A percentile compares a stretch with the other conserved stretches of the same genome.
phyloP scores from a whole-genome alignment of 1,140 invertebrate genomes.

The Drosophila lacteicornis region DNA sequence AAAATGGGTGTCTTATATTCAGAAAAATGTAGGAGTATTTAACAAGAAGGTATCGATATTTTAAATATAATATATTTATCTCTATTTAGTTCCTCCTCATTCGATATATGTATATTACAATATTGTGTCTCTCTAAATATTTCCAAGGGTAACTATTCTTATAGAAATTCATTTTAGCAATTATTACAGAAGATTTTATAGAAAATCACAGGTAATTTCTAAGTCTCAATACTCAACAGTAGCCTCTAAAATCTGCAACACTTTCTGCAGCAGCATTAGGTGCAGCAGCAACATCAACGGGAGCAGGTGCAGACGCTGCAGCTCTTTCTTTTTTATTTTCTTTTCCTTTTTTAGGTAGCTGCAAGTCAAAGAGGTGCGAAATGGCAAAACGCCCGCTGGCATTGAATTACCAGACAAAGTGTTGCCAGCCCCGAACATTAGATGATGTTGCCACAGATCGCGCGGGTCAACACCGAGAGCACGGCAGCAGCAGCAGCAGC shows the following conservation, averaged over 20 bases:
- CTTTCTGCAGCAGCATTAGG: conserved; percentile 35
- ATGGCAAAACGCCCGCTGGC: conserved; percentile 79
- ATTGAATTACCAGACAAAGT: conserved; percentile 82
- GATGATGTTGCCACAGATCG: conserved; percentile 70
- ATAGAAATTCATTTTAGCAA: not conserved
- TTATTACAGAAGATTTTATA: too few species aligned
- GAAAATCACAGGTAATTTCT: not conserved
- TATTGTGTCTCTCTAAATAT: not conserved
- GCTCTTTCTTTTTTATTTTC: conserved; percentile 12
- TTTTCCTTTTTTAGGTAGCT: conserved; percentile 59
- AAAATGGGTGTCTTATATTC: not conserved
- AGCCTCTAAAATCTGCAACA: conserved; percentile 25
- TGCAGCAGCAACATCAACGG: conserved; percentile 24
- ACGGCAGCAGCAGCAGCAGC: conserved; percentile 27
- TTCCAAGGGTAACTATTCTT: not conserved
- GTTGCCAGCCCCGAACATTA: conserved; percentile 75
- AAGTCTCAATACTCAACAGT: not conserved
- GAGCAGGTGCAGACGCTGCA: conserved; percentile 49
- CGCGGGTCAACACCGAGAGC: conserved; percentile 57
- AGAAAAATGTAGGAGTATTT: not conserved
- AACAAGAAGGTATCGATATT: not conserved
- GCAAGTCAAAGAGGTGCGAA: conserved; percentile 80
- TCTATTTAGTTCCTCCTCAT: too few species aligned
- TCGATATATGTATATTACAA: too few species aligned
- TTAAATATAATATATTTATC: not conserved